These are phyloP conservation scores for Rattus rattus DNA, from an alignment of 2,113 vertebrate genomes.

Conservation along the genomic window DNA sequence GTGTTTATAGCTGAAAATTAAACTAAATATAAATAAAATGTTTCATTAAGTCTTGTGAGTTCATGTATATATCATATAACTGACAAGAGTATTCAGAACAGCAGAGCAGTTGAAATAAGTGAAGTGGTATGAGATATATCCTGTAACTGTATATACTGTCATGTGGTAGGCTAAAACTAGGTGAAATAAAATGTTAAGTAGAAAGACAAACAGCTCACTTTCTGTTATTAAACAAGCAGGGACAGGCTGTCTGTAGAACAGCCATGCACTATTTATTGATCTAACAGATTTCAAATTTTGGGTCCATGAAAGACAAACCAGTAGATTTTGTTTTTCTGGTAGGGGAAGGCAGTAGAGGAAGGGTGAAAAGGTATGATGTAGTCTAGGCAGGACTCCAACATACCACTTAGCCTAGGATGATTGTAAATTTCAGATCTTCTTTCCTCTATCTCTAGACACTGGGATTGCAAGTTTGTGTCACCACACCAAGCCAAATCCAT, in stretches of 20 bases:
- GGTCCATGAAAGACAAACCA: not conserved
- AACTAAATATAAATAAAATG: not conserved
- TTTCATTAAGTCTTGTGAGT: not conserved
- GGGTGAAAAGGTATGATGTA: not conserved
- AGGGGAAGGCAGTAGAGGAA: not conserved
- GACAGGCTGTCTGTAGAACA: not conserved
- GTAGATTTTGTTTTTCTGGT: not conserved
- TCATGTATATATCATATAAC: not conserved
- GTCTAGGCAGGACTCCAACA: not conserved
- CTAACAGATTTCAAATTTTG: not conserved
- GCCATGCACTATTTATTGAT: not conserved
- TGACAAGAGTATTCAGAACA: not conserved
- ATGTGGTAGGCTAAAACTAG: not conserved
- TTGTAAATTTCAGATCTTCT: not conserved
- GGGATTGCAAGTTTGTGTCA: not conserved
- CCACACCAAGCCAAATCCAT: not conserved
- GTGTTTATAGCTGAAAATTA: not conserved
- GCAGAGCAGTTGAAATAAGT: too few relatives aligned
- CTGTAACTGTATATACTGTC: not conserved
- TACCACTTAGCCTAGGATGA: not conserved
- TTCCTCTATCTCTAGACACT: not conserved
- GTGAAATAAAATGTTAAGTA: not conserved
- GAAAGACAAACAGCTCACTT: not conserved
- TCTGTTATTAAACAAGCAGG: not conserved
- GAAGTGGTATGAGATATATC: not conserved